phyloP scores from a whole-genome alignment of 2,797 vertebrate genomes.

The Acropternis orthonyx region DNA sequence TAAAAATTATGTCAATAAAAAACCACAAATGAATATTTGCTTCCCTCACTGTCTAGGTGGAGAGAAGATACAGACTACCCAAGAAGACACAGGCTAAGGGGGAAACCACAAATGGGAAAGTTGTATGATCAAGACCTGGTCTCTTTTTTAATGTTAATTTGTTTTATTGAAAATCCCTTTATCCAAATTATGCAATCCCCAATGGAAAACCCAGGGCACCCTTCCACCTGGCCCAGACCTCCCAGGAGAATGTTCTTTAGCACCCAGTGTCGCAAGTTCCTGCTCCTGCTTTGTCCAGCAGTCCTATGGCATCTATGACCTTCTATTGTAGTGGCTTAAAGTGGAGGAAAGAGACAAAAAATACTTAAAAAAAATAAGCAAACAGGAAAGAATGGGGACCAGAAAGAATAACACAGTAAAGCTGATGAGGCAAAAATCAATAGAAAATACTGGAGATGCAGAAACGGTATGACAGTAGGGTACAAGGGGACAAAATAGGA shows the following conservation, averaged over 20 bases:
- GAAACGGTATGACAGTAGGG: not conserved
- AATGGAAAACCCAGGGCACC: not conserved
- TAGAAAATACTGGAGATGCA: not conserved
- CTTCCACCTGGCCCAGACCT: not conserved
- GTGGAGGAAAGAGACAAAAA: not conserved
- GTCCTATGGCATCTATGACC: not conserved
- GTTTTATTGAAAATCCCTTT: not conserved
- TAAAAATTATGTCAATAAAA: not conserved
- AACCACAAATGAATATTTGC: not conserved
- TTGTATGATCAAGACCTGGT: not conserved
- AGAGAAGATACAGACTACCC: not conserved
- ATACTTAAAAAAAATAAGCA: not conserved
- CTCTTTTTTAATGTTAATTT: not conserved
- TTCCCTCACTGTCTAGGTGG: not conserved
- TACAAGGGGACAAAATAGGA: not conserved
- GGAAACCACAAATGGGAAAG: not conserved
- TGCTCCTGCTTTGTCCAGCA: not conserved
- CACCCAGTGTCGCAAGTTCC: not conserved
- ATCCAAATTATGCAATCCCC: not conserved
- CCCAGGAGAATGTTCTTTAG: not conserved
- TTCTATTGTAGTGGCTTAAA: not conserved
- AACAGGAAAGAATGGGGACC: not conserved
- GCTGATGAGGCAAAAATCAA: not conserved
- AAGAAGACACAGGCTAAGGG: not conserved
- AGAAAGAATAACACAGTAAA: not conserved